Base-by-base conservation (phyloP, 1,140 invertebrate species). In the Mercenaria mercenaria region DNA sequence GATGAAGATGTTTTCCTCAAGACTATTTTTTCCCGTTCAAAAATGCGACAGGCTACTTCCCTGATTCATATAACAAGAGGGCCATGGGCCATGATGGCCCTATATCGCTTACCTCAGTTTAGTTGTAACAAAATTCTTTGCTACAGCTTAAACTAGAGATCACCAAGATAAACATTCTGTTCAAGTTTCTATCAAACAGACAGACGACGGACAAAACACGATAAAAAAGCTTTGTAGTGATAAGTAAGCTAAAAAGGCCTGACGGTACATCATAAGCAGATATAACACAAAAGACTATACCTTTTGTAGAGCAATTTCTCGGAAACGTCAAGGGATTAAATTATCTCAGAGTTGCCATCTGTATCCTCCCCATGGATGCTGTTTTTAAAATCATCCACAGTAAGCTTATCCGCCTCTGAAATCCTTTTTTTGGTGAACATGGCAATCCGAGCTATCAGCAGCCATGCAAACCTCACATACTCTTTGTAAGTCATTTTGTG, bases 21-120 rank as follows among this genome's bases (percentile, higher is more conserved):
- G n/a, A n/a, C n/a, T n/a, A n/a, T n/a, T n/a, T n/a, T n/a, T n/a
- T n/a, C n/a, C n/a, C n/a, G n/a, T n/a, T n/a, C n/a, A n/a, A n/a
- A n/a, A n/a, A n/a, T n/a, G n/a, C n/a, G n/a, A n/a, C n/a, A n/a
- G n/a, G n/a, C n/a, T n/a, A n/a, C n/a, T n/a, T n/a, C n/a, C n/a
- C n/a, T n/a, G n/a, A n/a, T n/a, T n/a, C n/a, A n/a, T n/a, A n/a
- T n/a, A 47, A 67, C 61, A 67, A 67, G 61, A 67, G n/a, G n/a
- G n/a, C n/a, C n/a, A n/a, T n/a, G 61, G 61, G 61, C 61, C 8
- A 67, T 67, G 61, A 67, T 67, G 3, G 61, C 61, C 61, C 61
- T 67, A 29, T 32, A 15, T 67, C 29, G 61, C 61, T 67, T 29
- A 67, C 61, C 61, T 67, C n/a, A 67, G 15, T 56, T 13, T 20